A percentile compares a stretch with the other conserved stretches of the same genome.
phyloP scores from a whole-genome alignment of 2,888 invertebrate species.

The Prosopocoilus inquinatus region DNA sequence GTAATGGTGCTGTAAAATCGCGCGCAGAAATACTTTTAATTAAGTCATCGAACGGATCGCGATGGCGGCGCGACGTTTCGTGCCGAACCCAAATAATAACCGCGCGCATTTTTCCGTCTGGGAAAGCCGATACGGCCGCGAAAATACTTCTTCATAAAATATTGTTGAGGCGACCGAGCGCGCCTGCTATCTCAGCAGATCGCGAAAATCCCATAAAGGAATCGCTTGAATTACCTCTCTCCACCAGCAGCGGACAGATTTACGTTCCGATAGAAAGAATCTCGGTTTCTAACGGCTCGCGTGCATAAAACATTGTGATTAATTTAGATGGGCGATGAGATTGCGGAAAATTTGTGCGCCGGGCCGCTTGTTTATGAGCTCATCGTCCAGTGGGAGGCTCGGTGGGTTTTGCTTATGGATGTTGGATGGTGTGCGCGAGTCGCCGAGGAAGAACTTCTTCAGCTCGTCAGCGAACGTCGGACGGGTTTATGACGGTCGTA shows the following conservation, averaged over 20 bases:
- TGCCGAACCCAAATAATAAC: too few species aligned
- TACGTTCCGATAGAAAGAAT: constrained; percentile 19
- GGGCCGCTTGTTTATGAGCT: constrained; percentile 27
- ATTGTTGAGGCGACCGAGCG: neutral
- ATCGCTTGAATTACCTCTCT: constrained; percentile 25
- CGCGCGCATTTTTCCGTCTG: too few species aligned
- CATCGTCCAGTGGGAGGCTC: constrained; percentile 28
- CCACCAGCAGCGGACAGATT: constrained; percentile 22
- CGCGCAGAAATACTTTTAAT: too few species aligned
- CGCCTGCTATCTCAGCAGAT: neutral
- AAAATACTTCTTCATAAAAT: neutral
- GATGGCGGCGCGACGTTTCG: too few species aligned
- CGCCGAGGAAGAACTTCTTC: neutral
- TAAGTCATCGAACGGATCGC: too few species aligned
- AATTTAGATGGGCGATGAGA: constrained; percentile 29
- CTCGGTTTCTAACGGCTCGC: constrained; percentile 26
- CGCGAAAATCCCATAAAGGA: constrained; percentile 21
- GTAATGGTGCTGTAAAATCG: too few species aligned
- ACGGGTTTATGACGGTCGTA: neutral
- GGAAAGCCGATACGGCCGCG: constrained; percentile 3
- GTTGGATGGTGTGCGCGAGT: neutral
- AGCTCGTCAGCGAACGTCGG: neutral
- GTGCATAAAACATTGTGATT: constrained; percentile 31
- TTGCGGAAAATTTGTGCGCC: constrained; percentile 31
- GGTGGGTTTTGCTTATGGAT: constrained; percentile 23